Conservation (phyloP, 2,113 vertebrate species). For the Pandion haliaetus region DNA sequence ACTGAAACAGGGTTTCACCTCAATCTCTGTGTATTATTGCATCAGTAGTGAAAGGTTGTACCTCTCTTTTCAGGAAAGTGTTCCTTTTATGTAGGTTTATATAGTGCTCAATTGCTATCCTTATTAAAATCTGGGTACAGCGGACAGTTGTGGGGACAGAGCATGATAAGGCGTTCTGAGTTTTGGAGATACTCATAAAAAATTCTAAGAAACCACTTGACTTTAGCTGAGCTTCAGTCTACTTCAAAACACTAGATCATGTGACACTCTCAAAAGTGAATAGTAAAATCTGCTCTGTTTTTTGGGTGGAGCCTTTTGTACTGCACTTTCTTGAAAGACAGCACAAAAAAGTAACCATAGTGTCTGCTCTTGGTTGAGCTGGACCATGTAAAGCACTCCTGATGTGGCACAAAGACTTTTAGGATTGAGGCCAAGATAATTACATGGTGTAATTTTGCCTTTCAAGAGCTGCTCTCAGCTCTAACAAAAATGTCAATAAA, state of each 20-base stretch:
- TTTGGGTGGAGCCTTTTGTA: neutral
- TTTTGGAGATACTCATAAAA: neutral
- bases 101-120: neutral
- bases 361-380: neutral
- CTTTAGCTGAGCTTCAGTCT: neutral
- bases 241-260: neutral
- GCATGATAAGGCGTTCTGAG: neutral
- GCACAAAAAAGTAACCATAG: accelerated
- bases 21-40: neutral
- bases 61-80: neutral
- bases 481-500: neutral
- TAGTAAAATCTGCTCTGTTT: neutral
- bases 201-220: neutral
- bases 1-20: neutral
- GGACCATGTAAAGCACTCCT: accelerated
- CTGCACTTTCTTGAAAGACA: neutral
- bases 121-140: neutral
- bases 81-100: neutral
- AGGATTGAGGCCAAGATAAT: neutral
- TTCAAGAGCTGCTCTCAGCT: neutral
- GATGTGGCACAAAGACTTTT: neutral
- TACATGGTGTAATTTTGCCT: neutral
- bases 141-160: neutral
- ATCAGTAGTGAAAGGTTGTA: neutral
- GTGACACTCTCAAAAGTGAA: neutral